Evolutionary conservation across 92 coral and sea anemone genomes (phyloP).

Genomic region (Parazoanthus swiftii): DNA sequence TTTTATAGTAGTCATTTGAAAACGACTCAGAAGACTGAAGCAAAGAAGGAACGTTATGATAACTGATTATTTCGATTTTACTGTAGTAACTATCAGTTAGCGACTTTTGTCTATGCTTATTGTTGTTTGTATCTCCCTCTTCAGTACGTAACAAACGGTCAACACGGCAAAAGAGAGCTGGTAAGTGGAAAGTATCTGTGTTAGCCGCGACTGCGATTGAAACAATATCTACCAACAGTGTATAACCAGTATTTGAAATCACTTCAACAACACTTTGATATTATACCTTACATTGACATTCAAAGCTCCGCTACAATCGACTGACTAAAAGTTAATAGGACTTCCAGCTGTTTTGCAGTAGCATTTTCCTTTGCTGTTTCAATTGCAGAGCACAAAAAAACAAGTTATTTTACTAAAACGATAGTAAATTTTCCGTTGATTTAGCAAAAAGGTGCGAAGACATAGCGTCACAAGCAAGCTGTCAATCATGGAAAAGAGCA

Average conservation of each 20-base stretch:
- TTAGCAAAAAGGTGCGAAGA: slow-evolving; percentile 45
- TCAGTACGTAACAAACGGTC: slow-evolving; percentile 24
- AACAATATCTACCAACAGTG: background rate
- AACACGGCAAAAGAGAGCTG: background rate
- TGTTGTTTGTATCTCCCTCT: background rate
- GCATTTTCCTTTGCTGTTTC: background rate
- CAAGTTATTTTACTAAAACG: background rate
- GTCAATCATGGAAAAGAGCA: slow-evolving; percentile 53
- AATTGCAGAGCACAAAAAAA: background rate
- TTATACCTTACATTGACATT: background rate
- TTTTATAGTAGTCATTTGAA: too few species aligned
- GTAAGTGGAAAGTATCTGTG: too few species aligned
- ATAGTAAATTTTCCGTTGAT: background rate
- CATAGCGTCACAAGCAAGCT: slow-evolving; percentile 20
- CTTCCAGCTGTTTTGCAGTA: background rate
- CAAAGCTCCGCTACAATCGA: background rate
- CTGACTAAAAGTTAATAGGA: background rate
- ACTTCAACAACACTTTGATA: too few species aligned
- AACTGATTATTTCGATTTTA: background rate
- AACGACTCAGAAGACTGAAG: too few species aligned
- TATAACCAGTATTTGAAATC: background rate
- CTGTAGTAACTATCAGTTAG: background rate
- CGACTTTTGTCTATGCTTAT: background rate
- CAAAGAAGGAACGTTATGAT: background rate
- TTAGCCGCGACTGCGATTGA: background rate